Evolutionary conservation across 2,113 vertebrate species (phyloP).

Genomic region (Polypterus bichir): DNA sequence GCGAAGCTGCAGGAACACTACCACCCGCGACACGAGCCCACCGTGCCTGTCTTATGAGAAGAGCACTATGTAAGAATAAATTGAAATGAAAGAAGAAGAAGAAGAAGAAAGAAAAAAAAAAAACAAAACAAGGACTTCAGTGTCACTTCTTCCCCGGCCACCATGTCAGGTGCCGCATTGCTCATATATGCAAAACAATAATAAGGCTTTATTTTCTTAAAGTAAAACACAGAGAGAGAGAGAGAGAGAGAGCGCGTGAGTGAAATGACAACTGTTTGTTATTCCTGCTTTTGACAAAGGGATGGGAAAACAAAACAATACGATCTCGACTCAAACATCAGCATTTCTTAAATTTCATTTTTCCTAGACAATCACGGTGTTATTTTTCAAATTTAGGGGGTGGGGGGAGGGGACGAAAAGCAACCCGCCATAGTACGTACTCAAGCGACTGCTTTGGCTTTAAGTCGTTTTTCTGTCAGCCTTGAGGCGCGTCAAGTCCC

Average conservation of each 20-base stretch:
- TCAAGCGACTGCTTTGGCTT: too few relatives aligned
- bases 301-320: slow-evolving; percentile 8
- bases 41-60: background rate
- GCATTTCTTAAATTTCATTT: too few relatives aligned
- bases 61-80: slow-evolving; percentile 6
- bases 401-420: too few relatives aligned
- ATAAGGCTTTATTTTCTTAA: slow-evolving; percentile 39
- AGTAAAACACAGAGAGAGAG: slow-evolving; percentile 12
- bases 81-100: too few relatives aligned
- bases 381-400: too few relatives aligned
- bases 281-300: slow-evolving; percentile 6
- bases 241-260: background rate
- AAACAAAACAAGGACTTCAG: slow-evolving; percentile 17
- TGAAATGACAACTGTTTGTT: background rate
- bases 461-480: too few relatives aligned
- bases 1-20: slow-evolving; percentile 33
- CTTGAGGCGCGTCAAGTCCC: too few relatives aligned
- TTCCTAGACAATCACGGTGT: too few relatives aligned
- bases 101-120: too few relatives aligned
- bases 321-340: background rate
- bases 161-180: slow-evolving; percentile 53
- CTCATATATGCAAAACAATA: slow-evolving; percentile 61
- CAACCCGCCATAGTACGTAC: too few relatives aligned
- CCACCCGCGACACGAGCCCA: slow-evolving; percentile 14
- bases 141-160: slow-evolving; percentile 32